Evolutionary conservation across 1,140 invertebrate genomes (phyloP).

Genomic region (Microplitis demolitor): DNA sequence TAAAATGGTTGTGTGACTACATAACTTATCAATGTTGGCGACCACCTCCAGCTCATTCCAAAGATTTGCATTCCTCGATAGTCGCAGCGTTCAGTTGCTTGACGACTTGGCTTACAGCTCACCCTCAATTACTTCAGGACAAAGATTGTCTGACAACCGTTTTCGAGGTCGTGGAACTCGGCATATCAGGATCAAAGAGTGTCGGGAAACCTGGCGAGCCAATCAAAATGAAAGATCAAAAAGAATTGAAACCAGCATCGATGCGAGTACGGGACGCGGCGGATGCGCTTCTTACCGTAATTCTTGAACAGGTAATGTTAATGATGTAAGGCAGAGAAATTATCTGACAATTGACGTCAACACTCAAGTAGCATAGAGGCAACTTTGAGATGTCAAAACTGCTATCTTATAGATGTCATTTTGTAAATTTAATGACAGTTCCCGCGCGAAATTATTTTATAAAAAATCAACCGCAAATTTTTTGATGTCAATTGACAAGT

Average conservation of each 20-base stretch:
- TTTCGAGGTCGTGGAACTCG: slow-evolving; percentile 95
- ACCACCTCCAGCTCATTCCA: slow-evolving; percentile 93
- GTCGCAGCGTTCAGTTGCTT: slow-evolving; percentile 93
- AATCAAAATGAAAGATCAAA: slow-evolving; percentile 92
- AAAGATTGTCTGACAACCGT: slow-evolving; percentile 91
- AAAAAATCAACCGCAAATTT: too few relatives aligned
- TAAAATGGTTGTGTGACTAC: slow-evolving; percentile 98
- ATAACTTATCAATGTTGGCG: slow-evolving; percentile 94
- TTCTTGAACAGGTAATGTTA: slow-evolving; percentile 82
- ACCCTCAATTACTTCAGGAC: slow-evolving; percentile 86
- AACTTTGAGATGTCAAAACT: too few relatives aligned
- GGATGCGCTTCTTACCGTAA: slow-evolving; percentile 86
- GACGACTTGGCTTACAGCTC: slow-evolving; percentile 89
- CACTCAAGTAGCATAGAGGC: too few relatives aligned
- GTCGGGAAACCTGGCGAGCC: slow-evolving; percentile 85
- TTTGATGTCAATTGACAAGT: too few relatives aligned
- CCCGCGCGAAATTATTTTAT: too few relatives aligned
- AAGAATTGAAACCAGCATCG: slow-evolving; percentile 93
- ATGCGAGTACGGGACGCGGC: slow-evolving; percentile 95
- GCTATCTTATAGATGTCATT: too few relatives aligned
- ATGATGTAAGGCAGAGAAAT: not conserved
- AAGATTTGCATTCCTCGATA: slow-evolving; percentile 97
- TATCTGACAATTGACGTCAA: too few relatives aligned
- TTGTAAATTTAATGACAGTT: too few relatives aligned
- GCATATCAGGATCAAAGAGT: slow-evolving; percentile 94